Conservation (phyloP, 2,113 vertebrate genomes). For the Hylia prasina region DNA sequence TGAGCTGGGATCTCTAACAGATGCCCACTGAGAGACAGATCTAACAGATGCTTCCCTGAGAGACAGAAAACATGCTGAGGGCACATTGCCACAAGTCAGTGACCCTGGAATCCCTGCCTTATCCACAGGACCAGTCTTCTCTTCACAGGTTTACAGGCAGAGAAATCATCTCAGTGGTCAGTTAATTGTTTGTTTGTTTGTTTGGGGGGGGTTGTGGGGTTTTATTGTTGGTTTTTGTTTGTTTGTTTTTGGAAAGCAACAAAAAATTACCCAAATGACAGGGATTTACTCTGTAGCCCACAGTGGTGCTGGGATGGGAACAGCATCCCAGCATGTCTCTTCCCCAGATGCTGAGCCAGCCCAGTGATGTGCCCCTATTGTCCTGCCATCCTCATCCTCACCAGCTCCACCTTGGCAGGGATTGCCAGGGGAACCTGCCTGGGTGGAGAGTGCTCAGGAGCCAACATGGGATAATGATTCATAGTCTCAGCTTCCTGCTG, state of each 20-base stretch:
- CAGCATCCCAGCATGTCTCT: not conserved
- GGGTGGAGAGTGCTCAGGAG: not conserved
- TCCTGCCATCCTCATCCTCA: not conserved
- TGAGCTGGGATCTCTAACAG: not conserved
- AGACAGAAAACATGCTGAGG: not conserved
- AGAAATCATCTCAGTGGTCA: not conserved
- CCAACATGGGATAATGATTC: not conserved
- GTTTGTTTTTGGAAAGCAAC: not conserved
- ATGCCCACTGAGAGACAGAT: not conserved
- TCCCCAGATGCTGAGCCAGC: not conserved
- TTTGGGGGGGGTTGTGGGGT: no score
- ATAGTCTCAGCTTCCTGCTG: not conserved
- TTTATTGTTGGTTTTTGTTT: not conserved
- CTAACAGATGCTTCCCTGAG: not conserved
- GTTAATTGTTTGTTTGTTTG: not conserved
- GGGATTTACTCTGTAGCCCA: not conserved
- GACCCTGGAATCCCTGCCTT: not conserved
- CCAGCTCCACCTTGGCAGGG: not conserved
- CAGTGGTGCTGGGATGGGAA: not conserved
- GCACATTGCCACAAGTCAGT: not conserved
- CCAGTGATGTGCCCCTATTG: rapidly evolving
- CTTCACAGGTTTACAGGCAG: not conserved
- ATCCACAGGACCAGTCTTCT: not conserved
- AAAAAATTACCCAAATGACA: not conserved
- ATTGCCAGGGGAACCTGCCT: not conserved